These are phyloP conservation scores for Scaptomyza flava DNA, from an alignment of 2,888 invertebrate species.

Conservation along the genomic window DNA sequence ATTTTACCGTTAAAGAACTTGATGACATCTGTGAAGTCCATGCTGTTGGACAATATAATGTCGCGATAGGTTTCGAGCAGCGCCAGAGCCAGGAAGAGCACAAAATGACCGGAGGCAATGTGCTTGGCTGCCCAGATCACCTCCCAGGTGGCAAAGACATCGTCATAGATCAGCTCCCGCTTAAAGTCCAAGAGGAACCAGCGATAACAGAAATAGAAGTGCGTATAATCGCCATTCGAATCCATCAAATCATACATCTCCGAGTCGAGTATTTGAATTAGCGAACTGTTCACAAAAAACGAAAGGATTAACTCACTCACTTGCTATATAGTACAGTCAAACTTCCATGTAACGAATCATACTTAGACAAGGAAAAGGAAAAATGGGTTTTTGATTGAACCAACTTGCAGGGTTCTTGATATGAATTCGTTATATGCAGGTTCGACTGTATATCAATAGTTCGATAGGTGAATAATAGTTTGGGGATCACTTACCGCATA, in stretches of 20 bases:
- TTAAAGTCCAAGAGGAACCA: conserved; percentile 99
- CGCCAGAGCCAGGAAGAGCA: conserved; percentile 96
- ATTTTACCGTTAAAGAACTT: conserved; percentile 97
- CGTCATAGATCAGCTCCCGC: conserved; percentile 95
- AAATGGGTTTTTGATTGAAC: too few relatives aligned
- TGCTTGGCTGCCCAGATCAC: conserved; percentile 97
- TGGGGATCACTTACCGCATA: conserved; percentile 88
- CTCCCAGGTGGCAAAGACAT: conserved; percentile 98
- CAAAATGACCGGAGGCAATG: conserved; percentile 94
- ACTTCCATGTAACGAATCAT: too few relatives aligned
- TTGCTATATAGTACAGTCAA: too few relatives aligned
- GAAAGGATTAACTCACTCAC: neutral
- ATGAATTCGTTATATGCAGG: too few relatives aligned
- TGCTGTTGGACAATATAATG: conserved; percentile 96
- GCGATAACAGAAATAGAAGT: conserved; percentile 98
- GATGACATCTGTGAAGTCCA: conserved; percentile 99
- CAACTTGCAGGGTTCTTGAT: too few relatives aligned
- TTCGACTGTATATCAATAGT: too few relatives aligned
- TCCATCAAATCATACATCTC: conserved; percentile 98
- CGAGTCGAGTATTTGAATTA: conserved; percentile 95
- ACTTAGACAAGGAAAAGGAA: too few relatives aligned
- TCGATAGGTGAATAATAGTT: neutral
- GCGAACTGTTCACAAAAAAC: conserved; percentile 85
- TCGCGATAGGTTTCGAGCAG: conserved; percentile 96
- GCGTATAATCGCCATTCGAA: conserved; percentile 97